Evolutionary conservation across 2,888 invertebrate genomes (phyloP).

Genomic region (Ectemnius lituratus): DNA sequence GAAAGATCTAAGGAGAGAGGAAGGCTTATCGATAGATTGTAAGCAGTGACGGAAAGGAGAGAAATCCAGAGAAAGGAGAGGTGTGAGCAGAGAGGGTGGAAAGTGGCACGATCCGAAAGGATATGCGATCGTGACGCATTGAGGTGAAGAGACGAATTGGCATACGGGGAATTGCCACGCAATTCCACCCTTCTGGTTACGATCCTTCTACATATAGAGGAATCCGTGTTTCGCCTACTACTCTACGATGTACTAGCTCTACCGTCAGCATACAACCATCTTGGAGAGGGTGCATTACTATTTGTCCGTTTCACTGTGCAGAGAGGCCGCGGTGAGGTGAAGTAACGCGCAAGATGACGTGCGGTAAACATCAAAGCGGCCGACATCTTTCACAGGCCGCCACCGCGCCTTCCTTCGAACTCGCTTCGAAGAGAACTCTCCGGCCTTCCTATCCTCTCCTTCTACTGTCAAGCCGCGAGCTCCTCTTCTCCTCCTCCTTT

Average conservation of each 20-base stretch:
- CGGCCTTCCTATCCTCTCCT: constrained; percentile 8
- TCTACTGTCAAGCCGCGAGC: background rate
- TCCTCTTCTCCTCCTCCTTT: constrained; percentile 18
- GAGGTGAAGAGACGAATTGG: constrained; percentile 42
- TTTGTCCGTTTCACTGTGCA: constrained; percentile 41
- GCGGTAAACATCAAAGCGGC: constrained; percentile 69
- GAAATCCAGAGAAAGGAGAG: no score
- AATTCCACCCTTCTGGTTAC: constrained; percentile 46
- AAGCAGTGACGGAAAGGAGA: constrained; percentile 11
- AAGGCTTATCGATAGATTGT: constrained; percentile 20
- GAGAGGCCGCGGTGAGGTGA: constrained; percentile 25
- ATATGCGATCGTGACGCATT: constrained; percentile 32
- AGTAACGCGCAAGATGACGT: constrained; percentile 63
- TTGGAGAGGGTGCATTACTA: constrained; percentile 45
- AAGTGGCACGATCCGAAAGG: constrained; percentile 22
- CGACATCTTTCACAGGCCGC: constrained; percentile 65
- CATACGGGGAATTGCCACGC: constrained; percentile 40
- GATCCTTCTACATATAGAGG: constrained; percentile 31
- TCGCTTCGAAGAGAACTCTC: constrained; percentile 31
- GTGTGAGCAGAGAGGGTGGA: background rate
- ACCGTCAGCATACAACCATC: background rate
- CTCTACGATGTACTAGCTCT: background rate
- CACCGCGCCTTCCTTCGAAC: constrained; percentile 46
- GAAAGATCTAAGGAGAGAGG: constrained; percentile 43
- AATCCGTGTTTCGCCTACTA: constrained; percentile 5